A percentile compares a stretch with the other conserved stretches of the same genome.
Conservation (phyloP, 2,113 vertebrate species). For the Fulmarus glacialis region DNA sequence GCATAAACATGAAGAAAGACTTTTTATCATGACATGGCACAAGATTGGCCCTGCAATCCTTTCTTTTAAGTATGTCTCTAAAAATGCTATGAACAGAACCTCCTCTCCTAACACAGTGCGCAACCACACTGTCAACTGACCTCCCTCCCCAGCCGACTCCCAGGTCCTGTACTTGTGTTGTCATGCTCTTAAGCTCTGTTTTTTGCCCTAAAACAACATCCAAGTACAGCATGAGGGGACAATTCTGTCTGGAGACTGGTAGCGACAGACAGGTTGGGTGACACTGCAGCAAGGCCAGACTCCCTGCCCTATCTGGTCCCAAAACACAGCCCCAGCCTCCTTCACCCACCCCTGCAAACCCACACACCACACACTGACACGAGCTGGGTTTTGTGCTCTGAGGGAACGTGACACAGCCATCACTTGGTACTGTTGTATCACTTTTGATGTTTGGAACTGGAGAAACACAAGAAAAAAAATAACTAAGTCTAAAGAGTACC, state of each 20-base stretch:
- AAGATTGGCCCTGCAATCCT: background rate
- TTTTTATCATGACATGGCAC: background rate
- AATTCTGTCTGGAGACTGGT: background rate
- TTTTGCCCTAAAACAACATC: background rate
- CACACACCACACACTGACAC: background rate
- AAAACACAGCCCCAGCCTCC: background rate
- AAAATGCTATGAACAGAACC: background rate
- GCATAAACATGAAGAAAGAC: background rate
- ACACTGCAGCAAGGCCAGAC: background rate
- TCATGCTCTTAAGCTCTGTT: background rate
- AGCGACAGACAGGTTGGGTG: background rate
- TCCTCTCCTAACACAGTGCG: background rate
- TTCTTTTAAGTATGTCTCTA: background rate
- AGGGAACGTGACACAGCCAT: background rate
- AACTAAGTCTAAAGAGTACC: background rate
- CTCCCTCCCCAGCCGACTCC: rapidly evolving
- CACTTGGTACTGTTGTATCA: too few relatives aligned
- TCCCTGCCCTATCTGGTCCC: background rate
- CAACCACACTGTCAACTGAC: rapidly evolving
- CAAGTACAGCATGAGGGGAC: background rate
- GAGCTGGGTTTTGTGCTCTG: background rate
- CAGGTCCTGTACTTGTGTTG: background rate
- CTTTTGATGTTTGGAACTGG: background rate
- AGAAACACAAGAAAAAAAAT: background rate
- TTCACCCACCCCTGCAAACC: background rate